A percentile compares a stretch with the other conserved stretches of the same genome.
Evolutionary conservation across 2,888 invertebrate species (phyloP).

Genomic region (Brenthis hecate): DNA sequence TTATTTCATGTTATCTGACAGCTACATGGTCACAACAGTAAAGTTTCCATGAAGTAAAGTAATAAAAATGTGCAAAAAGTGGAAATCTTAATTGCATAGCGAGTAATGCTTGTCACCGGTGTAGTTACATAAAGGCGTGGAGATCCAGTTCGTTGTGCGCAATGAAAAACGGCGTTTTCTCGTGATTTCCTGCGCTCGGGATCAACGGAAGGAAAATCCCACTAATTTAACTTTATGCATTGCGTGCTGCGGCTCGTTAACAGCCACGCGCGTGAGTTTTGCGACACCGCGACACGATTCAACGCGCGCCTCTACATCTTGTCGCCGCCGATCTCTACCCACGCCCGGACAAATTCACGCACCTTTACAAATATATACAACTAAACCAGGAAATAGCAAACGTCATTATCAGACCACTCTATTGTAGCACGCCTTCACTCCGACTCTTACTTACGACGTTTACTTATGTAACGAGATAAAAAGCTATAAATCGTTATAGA

Average conservation of each 20-base stretch:
- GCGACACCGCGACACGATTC: constrained; percentile 44
- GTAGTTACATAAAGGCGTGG: constrained; percentile 75
- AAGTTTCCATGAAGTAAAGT: constrained; percentile 80
- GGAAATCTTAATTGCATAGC: constrained; percentile 78
- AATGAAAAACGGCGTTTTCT: constrained; percentile 78
- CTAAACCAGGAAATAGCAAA: constrained; percentile 53
- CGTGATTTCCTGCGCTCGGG: constrained; percentile 72
- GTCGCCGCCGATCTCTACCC: constrained; percentile 51
- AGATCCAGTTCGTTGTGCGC: constrained; percentile 72
- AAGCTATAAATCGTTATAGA: constrained; percentile 70
- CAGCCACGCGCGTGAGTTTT: constrained; percentile 48
- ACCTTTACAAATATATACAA: constrained; percentile 51
- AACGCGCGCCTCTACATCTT: constrained; percentile 43
- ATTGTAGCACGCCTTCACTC: constrained; percentile 55
- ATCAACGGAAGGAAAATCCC: constrained; percentile 78
- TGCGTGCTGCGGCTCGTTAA: constrained; percentile 74
- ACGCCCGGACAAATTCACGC: constrained; percentile 46
- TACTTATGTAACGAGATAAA: constrained; percentile 71
- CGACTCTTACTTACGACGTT: constrained; percentile 32
- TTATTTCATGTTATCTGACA: constrained; percentile 74
- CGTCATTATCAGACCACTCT: constrained; percentile 64
- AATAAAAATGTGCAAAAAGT: constrained; percentile 80
- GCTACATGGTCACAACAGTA: constrained; percentile 76
- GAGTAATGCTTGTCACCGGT: constrained; percentile 70
- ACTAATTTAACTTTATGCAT: constrained; percentile 63